Evolutionary conservation across 2,113 vertebrate genomes (phyloP), one percentile per base, ranked within the genome.

Genomic region (Salvelinus fontinalis): DNA sequence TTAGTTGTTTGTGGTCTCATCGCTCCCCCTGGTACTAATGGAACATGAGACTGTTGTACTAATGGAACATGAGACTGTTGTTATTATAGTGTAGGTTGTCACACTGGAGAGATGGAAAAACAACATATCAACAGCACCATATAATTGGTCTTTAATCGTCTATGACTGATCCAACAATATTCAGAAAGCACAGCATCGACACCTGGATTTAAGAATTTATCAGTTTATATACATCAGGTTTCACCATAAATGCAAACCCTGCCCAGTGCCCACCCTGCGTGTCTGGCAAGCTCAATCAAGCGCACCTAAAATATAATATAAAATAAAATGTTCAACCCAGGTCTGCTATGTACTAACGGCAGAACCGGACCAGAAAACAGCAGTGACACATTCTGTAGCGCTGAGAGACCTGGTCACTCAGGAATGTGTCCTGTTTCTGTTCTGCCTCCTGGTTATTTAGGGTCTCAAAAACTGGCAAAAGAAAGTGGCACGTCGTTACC

Each of bases 401-500:
- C 18, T 54, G 51, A 54, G 51, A 54, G 51, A 54, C 51, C 51
- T 54, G 51, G 51, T 16, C 16, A 54, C 12, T 14, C 16, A 18
- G 51, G 51, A 14, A 5, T 70, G 73, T 71, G 76, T 20, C 62
- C 71, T 79, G 62, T 54, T 82, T 79, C 51, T 54, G 16, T 54
- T 83, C 0, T 74, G 77, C 29, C 60, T 57, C 49, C 16, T 26
- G 73, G 51, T 70, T 83, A 74, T 81, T 71, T 74, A 70, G 62
- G 81, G 82, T 75, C 64, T 51, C 66, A 75, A 44, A 44, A 44
- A 44, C 39, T 44, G 9, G 39, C 39, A 79, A 88, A 57, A 78
- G 70, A 79, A 87, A 81, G 39, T 89, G 77, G 79, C 79, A 84
- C 81, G 83, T 70, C 71, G 6, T 57, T 81, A 71, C 72, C 78